These are phyloP conservation scores for Numida meleagris DNA, from an alignment of 2,113 vertebrate species.

Conservation along the genomic window DNA sequence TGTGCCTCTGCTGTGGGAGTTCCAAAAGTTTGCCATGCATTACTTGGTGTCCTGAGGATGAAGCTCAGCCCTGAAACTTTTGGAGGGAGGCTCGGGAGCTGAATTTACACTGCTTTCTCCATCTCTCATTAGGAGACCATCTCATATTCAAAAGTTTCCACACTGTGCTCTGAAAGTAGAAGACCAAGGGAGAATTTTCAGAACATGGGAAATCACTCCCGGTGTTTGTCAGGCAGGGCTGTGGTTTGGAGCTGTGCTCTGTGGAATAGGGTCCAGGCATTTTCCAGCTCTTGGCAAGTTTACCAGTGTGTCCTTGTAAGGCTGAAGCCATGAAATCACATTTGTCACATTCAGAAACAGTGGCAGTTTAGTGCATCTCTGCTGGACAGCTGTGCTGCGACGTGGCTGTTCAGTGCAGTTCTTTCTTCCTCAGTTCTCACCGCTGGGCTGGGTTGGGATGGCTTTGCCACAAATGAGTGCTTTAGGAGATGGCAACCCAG, in stretches of 20 bases:
- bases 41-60: background rate
- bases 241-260: background rate
- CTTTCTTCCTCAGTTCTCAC: background rate
- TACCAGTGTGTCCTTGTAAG: background rate
- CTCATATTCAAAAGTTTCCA: background rate
- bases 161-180: background rate
- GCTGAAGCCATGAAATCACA: background rate
- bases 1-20: background rate
- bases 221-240: background rate
- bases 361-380: background rate
- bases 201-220: background rate
- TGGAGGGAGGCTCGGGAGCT: background rate
- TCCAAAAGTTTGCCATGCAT: background rate
- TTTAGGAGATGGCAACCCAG: background rate
- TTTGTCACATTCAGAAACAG: background rate
- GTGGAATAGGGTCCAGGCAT: background rate
- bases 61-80: background rate
- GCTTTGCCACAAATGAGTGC: background rate
- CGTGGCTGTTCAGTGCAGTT: background rate
- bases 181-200: background rate
- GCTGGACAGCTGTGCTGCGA: background rate
- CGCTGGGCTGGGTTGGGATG: background rate
- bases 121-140: background rate
- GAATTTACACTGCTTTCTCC: background rate
- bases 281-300: background rate